phyloP scores from a whole-genome alignment of 1,140 invertebrate species.

The Brachionus koreanus region DNA sequence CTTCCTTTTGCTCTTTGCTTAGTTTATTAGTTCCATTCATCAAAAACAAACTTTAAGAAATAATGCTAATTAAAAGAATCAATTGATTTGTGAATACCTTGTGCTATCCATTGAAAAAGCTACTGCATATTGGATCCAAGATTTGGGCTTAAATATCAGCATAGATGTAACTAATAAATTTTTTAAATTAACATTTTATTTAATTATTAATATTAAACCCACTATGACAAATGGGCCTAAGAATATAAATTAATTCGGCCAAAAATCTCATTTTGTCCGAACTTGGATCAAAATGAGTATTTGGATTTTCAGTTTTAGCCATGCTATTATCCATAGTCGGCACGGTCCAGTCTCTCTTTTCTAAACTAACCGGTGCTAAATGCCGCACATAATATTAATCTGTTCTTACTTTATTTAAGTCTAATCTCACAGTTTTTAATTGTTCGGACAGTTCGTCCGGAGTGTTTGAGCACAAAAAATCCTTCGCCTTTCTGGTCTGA shows the following conservation, averaged over 20 bases:
- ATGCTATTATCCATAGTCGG: background rate
- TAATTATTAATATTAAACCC: conserved; percentile 47
- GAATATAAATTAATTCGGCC: conserved; percentile 57
- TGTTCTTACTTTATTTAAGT: background rate
- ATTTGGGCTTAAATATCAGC: conserved; percentile 59
- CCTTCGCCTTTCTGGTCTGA: background rate
- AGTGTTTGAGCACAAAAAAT: conserved; percentile 65
- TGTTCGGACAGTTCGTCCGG: conserved; percentile 69
- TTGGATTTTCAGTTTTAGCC: conserved; percentile 47
- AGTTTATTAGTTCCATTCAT: conserved; percentile 52
- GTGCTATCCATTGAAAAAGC: conserved; percentile 69
- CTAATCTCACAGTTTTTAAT: conserved; percentile 63
- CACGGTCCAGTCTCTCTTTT: background rate
- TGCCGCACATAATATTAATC: background rate
- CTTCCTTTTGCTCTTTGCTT: conserved; percentile 65
- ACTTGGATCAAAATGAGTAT: conserved; percentile 47
- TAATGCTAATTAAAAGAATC: background rate
- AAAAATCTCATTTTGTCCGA: conserved; percentile 51
- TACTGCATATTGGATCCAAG: conserved; percentile 75
- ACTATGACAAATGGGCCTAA: conserved; percentile 56
- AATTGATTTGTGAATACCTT: conserved; percentile 57
- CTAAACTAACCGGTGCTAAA: background rate
- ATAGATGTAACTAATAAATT: background rate
- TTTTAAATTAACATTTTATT: conserved; percentile 45
- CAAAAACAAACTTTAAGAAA: conserved; percentile 50